Base-by-base conservation (phyloP, 92 coral and sea anemone genomes). In the Bergia sp. region DNA sequence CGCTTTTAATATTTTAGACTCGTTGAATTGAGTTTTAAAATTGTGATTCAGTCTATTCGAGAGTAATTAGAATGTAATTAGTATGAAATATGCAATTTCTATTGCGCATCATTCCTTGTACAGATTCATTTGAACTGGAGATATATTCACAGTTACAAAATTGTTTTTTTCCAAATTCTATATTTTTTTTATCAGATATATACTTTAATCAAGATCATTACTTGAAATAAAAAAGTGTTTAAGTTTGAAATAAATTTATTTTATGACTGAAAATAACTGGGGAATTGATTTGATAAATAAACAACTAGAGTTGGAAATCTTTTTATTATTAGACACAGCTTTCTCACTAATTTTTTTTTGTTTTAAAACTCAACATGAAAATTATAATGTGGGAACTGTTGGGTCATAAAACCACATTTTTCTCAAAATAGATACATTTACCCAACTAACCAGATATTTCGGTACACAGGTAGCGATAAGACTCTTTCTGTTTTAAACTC, bases 21-120 rank as follows among this genome's bases (percentile, higher is more conserved):
- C 44, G 47, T 74, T 74, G 21, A 74, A 74, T 74, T 12, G 78
- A 37, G 78, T 74, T 74, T 74, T 74, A 4, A 74, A 73, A 37
- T 4, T 74, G 45, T 57, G 65, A 74, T 74, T 37, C 13, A 39
- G 78, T 74, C 43, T 74, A 72, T 37, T 37, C 21, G 21, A 2
- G 21, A 23, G n/a, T 74, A 38, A 74, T 74, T 74, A 74, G 78
- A 2, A 42, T 37, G 44, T 15, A 74, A 3, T 5, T 74, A 39
- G 1, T 57, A 57, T 16, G 23, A 20, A 74, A 37, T 42, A 1
- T 12, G 18, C 9, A 39, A 74, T 12, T 38, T 11, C 18, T 74
- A 16, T 21, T 42, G 20, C 77, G 43, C 23, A 37, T 42, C 47
- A 74, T 39, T 74, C n/a, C 43, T 40, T 74, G 49, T 12, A 20